phyloP scores from a whole-genome alignment of 2,113 vertebrate species.

The Rattus rattus region DNA sequence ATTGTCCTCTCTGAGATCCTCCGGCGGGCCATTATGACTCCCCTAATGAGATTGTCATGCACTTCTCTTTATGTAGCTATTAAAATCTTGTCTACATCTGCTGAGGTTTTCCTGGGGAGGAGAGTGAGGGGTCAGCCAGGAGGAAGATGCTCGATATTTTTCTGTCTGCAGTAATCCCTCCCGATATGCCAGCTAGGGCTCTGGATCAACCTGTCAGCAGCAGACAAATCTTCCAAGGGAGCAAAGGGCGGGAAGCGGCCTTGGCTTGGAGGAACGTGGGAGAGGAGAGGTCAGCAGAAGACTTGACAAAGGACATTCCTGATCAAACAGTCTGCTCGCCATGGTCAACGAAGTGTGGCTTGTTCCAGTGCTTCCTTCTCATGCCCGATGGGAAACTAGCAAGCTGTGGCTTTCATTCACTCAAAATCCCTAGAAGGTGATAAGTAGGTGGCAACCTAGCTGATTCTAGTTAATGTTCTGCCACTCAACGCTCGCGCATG shows the following conservation, averaged over 20 bases:
- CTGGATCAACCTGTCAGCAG: conserved; percentile 25
- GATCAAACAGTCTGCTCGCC: conserved; percentile 78
- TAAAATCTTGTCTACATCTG: conserved; percentile 90
- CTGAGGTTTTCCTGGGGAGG: conserved; percentile 82
- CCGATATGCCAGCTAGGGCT: conserved; percentile 55
- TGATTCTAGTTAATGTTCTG: conserved; percentile 48
- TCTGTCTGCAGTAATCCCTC: conserved; percentile 62
- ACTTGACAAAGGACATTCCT: conserved; percentile 52
- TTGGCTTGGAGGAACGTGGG: conserved; percentile 55
- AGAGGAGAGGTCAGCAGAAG: conserved; percentile 3
- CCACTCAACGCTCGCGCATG: not conserved
- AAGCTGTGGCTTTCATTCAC: conserved; percentile 77
- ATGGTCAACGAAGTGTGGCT: conserved; percentile 71
- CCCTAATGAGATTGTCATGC: conserved; percentile 90
- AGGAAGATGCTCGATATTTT: conserved; percentile 60
- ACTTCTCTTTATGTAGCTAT: conserved; percentile 88
- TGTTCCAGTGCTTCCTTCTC: conserved; percentile 65
- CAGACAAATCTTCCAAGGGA: conserved; percentile 46
- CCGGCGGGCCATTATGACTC: conserved; percentile 84
- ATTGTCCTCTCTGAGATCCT: conserved; percentile 85
- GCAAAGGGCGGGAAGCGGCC: conserved; percentile 63
- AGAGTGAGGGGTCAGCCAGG: conserved; percentile 41
- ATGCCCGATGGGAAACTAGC: conserved; percentile 77
- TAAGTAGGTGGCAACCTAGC: conserved; percentile 73
- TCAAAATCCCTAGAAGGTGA: conserved; percentile 71